A percentile compares a stretch with the other conserved stretches of the same genome.
Conservation (phyloP, 2,797 vertebrate species). For the Apogon talboti region DNA sequence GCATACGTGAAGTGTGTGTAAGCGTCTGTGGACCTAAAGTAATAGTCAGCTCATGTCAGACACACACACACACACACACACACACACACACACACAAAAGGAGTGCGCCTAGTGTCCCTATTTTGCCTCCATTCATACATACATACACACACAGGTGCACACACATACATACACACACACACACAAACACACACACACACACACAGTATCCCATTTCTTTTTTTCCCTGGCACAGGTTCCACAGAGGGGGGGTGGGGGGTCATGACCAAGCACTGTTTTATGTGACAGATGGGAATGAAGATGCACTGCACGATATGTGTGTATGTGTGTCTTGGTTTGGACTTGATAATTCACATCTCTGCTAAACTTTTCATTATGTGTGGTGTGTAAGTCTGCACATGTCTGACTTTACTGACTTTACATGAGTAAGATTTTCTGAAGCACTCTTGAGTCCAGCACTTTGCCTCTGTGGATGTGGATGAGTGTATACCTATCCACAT, state of each 20-base stretch:
- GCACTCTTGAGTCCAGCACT: too few relatives aligned
- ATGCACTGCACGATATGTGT: background rate
- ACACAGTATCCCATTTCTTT: slow-evolving; percentile 31
- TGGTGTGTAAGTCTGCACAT: too few relatives aligned
- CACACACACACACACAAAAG: slow-evolving; percentile 47
- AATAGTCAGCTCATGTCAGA: slow-evolving; percentile 42
- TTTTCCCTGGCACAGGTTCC: slow-evolving; percentile 31
- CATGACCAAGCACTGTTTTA: slow-evolving; percentile 25
- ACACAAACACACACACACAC: too few relatives aligned
- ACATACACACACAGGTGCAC: background rate
- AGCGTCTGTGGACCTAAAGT: slow-evolving; percentile 7
- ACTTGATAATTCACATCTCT: too few relatives aligned
- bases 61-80: slow-evolving; percentile 26
- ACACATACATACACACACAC: too few relatives aligned
- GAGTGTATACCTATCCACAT: too few relatives aligned
- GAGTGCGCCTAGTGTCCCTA: slow-evolving; percentile 21
- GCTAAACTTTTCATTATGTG: too few relatives aligned
- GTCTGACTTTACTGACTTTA: too few relatives aligned
- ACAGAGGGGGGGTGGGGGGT: slow-evolving; percentile 23
- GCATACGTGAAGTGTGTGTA: slow-evolving; percentile 16
- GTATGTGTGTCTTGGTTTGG: background rate
- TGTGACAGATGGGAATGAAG: slow-evolving; percentile 53
- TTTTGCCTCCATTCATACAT: too few relatives aligned
- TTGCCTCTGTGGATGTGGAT: too few relatives aligned
- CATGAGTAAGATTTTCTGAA: too few relatives aligned